Conservation (phyloP, 1,140 invertebrate species). For the Diachasmimorpha longicaudata region DNA sequence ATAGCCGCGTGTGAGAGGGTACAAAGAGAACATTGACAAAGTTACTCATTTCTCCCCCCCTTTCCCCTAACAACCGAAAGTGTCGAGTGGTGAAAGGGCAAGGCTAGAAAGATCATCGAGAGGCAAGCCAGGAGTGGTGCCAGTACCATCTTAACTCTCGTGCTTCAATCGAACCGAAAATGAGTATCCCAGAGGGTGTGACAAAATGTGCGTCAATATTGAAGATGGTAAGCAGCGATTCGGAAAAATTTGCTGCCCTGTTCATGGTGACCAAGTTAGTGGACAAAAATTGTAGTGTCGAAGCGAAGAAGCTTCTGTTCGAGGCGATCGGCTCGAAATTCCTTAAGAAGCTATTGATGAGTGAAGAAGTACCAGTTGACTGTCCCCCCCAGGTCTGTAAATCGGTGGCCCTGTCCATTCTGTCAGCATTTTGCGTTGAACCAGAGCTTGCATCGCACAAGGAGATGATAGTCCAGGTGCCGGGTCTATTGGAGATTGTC, state of each 20-base stretch:
- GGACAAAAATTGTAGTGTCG: constrained; percentile 77
- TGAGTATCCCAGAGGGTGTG: constrained; percentile 74
- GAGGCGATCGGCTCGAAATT: constrained; percentile 88
- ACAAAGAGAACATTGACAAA: background rate
- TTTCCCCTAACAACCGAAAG: constrained; percentile 24
- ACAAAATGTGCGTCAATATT: constrained; percentile 81
- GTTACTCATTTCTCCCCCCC: background rate
- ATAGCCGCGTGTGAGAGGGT: background rate
- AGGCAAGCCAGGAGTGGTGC: constrained; percentile 45
- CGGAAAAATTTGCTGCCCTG: constrained; percentile 88
- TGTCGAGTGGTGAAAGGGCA: constrained; percentile 56
- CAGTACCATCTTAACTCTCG: constrained; percentile 35
- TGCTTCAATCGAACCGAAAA: constrained; percentile 12
- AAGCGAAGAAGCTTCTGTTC: constrained; percentile 79
- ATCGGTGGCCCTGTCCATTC: constrained; percentile 83
- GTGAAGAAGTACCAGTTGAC: constrained; percentile 76
- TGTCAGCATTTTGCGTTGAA: constrained; percentile 83
- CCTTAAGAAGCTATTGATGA: constrained; percentile 78
- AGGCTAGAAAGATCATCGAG: constrained; percentile 48
- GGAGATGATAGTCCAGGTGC: constrained; percentile 81
- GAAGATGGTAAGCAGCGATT: constrained; percentile 79
- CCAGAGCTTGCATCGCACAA: constrained; percentile 78
- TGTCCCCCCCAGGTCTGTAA: constrained; percentile 88
- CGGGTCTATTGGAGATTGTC: constrained; percentile 82
- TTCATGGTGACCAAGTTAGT: constrained; percentile 90